phyloP scores from a whole-genome alignment of 2,888 invertebrate species.

The Thera britannica region DNA sequence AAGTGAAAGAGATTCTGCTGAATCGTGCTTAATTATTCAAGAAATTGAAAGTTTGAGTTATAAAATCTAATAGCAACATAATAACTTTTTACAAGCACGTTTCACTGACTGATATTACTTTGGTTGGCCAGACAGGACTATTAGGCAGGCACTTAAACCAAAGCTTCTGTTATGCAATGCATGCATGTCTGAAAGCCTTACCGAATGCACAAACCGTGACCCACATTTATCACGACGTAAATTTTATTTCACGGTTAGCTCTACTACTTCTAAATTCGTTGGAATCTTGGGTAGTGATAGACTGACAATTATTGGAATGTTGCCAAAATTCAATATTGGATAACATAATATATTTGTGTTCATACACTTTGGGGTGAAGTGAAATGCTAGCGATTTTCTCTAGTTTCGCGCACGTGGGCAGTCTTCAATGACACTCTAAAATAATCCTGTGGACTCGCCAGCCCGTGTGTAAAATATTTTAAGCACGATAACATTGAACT shows the following conservation, averaged over 20 bases:
- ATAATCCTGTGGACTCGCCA: constrained; percentile 43
- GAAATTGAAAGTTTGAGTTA: too few relatives aligned
- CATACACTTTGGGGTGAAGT: constrained; percentile 41
- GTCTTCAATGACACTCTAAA: constrained; percentile 54
- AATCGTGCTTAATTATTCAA: too few relatives aligned
- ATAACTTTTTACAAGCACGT: too few relatives aligned
- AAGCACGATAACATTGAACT: constrained; percentile 66
- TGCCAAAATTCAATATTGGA: constrained; percentile 57
- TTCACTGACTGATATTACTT: too few relatives aligned
- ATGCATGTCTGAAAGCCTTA: constrained; percentile 13
- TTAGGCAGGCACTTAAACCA: neutral
- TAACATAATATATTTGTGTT: constrained; percentile 35
- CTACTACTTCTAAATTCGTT: constrained; percentile 51
- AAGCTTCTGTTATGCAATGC: constrained; percentile 16
- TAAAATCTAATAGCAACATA: too few relatives aligned
- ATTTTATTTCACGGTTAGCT: constrained; percentile 50
- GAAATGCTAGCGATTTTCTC: constrained; percentile 48
- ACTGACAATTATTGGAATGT: constrained; percentile 54
- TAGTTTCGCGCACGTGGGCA: constrained; percentile 47
- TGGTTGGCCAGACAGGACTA: neutral
- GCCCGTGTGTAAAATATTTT: constrained; percentile 58
- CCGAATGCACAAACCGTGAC: constrained; percentile 37
- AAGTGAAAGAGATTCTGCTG: too few relatives aligned
- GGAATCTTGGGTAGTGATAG: constrained; percentile 59
- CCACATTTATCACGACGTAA: constrained; percentile 36